phyloP scores from a whole-genome alignment of 2,888 invertebrate genomes.

The Lepidonotus clava region DNA sequence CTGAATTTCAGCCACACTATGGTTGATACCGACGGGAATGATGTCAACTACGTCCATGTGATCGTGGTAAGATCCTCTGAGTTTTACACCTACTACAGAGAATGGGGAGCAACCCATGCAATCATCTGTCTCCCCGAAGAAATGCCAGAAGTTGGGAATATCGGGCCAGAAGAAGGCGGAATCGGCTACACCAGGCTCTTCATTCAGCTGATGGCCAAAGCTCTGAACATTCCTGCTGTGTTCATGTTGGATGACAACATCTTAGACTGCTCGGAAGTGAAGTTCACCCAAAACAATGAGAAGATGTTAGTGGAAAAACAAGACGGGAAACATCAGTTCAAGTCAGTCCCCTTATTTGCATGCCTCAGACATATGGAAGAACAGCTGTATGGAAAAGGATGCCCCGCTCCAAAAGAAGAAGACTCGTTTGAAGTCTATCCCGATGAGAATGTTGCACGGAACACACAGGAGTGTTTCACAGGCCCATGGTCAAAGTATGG shows the following conservation, averaged over 20 bases:
- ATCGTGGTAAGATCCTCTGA: not conserved
- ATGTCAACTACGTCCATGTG: not conserved
- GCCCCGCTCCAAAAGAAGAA: not conserved
- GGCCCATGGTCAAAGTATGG: constrained; percentile 38
- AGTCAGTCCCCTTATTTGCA: not conserved
- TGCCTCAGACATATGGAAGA: constrained; percentile 18
- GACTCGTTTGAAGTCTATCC: not conserved
- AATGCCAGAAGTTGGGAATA: not conserved
- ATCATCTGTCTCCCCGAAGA: constrained; percentile 17
- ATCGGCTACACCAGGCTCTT: constrained; percentile 57
- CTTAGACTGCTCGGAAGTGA: not conserved
- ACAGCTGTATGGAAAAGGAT: not conserved
- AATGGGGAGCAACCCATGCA: constrained; percentile 53
- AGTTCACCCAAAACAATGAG: too few species aligned
- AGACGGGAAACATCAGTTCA: not conserved
- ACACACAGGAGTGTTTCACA: not conserved
- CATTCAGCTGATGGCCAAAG: constrained; percentile 58
- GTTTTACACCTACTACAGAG: not conserved
- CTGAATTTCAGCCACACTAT: not conserved
- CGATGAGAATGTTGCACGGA: not conserved
- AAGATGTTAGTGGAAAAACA: too few species aligned
- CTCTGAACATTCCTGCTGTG: constrained; percentile 6
- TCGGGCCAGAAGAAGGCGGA: constrained; percentile 38
- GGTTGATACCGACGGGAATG: not conserved
- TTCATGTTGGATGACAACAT: constrained; percentile 59